Evolutionary conservation across 2,888 invertebrate species (phyloP), one percentile per base, ranked within the genome.

Genomic region (Vesta saturnalis): DNA sequence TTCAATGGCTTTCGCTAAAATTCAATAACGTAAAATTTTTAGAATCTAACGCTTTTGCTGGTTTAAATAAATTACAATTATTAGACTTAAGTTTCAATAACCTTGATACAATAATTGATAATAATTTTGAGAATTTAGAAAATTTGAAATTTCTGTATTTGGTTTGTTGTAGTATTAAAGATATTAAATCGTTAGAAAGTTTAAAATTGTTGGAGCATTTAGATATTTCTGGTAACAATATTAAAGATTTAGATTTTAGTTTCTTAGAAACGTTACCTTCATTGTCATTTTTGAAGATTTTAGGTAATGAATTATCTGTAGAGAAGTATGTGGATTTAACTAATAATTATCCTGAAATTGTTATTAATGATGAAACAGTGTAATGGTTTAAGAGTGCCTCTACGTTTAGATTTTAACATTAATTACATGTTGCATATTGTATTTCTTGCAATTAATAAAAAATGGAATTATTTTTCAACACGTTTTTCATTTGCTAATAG

Each of bases 81-180:
- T 23, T 67, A 19, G 67, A 62, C 4, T 22, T 67, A 23, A 67
- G 67, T 19, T 62, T 58, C 12, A 67, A 67, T 54, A 58, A 39
- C 30, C 46, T 67, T n/a, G 67, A 62, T 5, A 14, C n/a, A 15
- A 18, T 43, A 3, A 62, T 67, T 8, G 58, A 62, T 21, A 19
- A 35, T 0, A 5, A 57, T 1, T 67, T 67, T 30, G 23, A 67
- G 2, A 35, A 56, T 16, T 54, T 67, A 14, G 22, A 54, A 1
- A 54, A 62, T 16, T 21, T 67, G 6, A 22, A 35, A 21, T 67
- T 47, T 52, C 18, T 67, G 8, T 67, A 67, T 59, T 46, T 67
- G 18, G 49, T 62, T 12, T 61, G 55, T 22, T 62, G 67, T 21
- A 52, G 54, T 4, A 57, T 67, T 12, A 61, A 58, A 8, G 19